phyloP scores from a whole-genome alignment of 2,113 vertebrate species.

The Toxotes chatareus region DNA sequence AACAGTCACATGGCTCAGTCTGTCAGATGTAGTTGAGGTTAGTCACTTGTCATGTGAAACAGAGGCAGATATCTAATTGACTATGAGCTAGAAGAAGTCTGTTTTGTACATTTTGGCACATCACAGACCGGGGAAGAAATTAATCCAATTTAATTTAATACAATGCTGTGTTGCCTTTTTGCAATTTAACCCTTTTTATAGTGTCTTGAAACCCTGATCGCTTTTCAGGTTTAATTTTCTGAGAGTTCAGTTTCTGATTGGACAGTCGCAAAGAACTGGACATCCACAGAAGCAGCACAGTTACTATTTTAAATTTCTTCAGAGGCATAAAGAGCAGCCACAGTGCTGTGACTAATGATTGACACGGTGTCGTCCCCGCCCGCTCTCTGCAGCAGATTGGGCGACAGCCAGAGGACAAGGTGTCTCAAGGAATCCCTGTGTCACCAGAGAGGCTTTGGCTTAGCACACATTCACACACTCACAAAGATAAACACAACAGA shows the following conservation, averaged over 20 bases:
- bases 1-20: background rate
- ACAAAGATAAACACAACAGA: conserved; percentile 21
- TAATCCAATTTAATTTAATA: background rate
- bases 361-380: background rate
- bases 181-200: conserved; percentile 2
- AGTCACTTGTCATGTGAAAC: conserved; percentile 13
- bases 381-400: conserved; percentile 32
- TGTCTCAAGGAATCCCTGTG: conserved; percentile 60
- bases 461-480: conserved; percentile 11
- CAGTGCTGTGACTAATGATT: conserved; percentile 19
- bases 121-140: background rate
- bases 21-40: conserved; percentile 31
- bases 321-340: conserved; percentile 13
- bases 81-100: background rate
- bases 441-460: conserved; percentile 24
- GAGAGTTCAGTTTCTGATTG: background rate
- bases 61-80: conserved; percentile 22
- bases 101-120: background rate
- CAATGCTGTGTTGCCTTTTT: background rate
- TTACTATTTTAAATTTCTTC: background rate
- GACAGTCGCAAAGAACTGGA: background rate
- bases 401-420: conserved; percentile 38
- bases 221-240: background rate
- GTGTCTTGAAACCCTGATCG: background rate
- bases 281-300: background rate